These are phyloP conservation scores for Poeciliopsis paucimaculata DNA, from an alignment of 2,797 vertebrate genomes.

Conservation along the genomic window DNA sequence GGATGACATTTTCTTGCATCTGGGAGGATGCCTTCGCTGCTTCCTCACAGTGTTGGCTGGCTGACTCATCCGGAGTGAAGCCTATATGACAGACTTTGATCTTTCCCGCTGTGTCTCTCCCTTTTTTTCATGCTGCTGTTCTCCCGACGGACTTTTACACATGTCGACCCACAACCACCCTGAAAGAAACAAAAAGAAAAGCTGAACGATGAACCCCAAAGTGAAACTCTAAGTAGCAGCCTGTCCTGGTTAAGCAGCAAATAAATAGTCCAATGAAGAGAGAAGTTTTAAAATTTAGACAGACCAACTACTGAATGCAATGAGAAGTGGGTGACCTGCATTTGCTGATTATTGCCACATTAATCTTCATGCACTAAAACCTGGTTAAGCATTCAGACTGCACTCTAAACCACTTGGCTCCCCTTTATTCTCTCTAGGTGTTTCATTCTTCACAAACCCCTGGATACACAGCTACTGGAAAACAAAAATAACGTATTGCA, in stretches of 20 bases:
- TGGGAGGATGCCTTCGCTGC: slow-evolving; percentile 61
- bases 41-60: slow-evolving; percentile 49
- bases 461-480: slow-evolving; percentile 36
- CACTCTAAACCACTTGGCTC: slow-evolving; percentile 35
- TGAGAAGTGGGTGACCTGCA: slow-evolving; percentile 54
- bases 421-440: slow-evolving; percentile 64
- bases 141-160: slow-evolving; percentile 63
- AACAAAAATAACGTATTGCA: slow-evolving; percentile 51
- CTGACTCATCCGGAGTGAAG: slow-evolving; percentile 66
- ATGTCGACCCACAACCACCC: slow-evolving; percentile 63
- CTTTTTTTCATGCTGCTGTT: slow-evolving; percentile 34
- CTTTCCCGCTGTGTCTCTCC: slow-evolving; percentile 54
- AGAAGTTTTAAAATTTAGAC: slow-evolving; percentile 33
- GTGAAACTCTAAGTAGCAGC: slow-evolving; percentile 66
- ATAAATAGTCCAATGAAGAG: slow-evolving; percentile 38
- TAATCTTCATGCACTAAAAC: slow-evolving; percentile 72
- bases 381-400: slow-evolving; percentile 51
- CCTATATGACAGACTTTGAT: slow-evolving; percentile 74
- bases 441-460: slow-evolving; percentile 54
- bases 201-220: slow-evolving; percentile 67
- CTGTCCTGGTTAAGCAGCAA: slow-evolving; percentile 42
- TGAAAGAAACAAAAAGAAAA: slow-evolving; percentile 36
- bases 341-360: slow-evolving; percentile 58
- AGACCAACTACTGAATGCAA: slow-evolving; percentile 40
- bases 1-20: slow-evolving; percentile 66